Conservation (phyloP, 1,140 invertebrate species). For the Oedothorax gibbosus region DNA sequence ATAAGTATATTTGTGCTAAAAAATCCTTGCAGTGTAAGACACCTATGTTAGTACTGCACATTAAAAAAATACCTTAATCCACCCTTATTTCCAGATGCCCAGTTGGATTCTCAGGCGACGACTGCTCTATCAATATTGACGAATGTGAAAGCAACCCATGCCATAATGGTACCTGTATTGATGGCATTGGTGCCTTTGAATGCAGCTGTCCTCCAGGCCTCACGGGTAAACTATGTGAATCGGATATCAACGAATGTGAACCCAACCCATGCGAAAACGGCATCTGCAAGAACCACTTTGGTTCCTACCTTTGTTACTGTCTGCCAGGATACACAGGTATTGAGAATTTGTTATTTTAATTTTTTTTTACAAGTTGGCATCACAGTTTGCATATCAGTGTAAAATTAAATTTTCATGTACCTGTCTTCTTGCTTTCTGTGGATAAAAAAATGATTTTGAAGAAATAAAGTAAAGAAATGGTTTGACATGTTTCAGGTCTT, state of each 20-base stretch:
- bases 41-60: too few relatives aligned
- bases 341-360: too few relatives aligned
- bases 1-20: too few relatives aligned
- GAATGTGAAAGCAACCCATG: conserved; percentile 60
- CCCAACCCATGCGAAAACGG: conserved; percentile 73
- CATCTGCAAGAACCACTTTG: conserved; percentile 62
- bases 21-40: not conserved
- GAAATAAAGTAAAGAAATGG: too few relatives aligned
- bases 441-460: too few relatives aligned
- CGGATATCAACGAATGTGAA: conserved; percentile 87
- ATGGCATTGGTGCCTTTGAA: conserved; percentile 61
- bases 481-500: too few relatives aligned
- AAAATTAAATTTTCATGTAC: too few relatives aligned
- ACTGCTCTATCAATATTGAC: conserved; percentile 75
- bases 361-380: too few relatives aligned
- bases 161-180: conserved; percentile 63
- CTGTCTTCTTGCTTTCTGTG: too few relatives aligned
- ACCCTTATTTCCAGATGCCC: conserved; percentile 77
- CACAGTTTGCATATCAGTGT: too few relatives aligned
- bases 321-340: conserved; percentile 72
- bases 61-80: too few relatives aligned
- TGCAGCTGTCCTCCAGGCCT: conserved; percentile 72
- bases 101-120: conserved; percentile 79
- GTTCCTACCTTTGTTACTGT: conserved; percentile 81
- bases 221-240: conserved; percentile 85